Base-by-base conservation (phyloP, 2,888 invertebrate genomes). In the Melieria crassipennis region DNA sequence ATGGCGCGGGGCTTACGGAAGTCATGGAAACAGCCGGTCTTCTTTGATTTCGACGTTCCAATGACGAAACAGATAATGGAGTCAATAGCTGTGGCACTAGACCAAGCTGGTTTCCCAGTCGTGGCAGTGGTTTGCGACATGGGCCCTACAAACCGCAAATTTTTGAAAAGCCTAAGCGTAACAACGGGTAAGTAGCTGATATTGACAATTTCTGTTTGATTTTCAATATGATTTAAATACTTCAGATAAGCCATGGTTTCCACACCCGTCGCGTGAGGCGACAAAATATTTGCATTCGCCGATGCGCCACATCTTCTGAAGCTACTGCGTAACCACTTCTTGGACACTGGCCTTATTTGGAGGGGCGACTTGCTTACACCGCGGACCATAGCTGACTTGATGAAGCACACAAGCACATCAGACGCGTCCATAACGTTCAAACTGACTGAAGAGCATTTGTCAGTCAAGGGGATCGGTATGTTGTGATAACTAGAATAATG, bases 291-390 rank as follows among this genome's bases (percentile, higher is more conserved):
- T 47, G 16, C 60, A 4, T 73, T 74, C 57, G 73, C 74, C 1
- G 70, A 75, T 50, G 62, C 16, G 7, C 65, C 75, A 0, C 73
- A 75, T 48, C 43, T 79, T 4, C 16, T 79, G 0, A 76, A 76
- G 45, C 56, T 75, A 6, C 48, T 79, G 9, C 65, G 77, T 10
- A 75, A 77, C 11, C 73, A 76, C 43, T 78, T 72, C 30, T 48
- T 78, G 9, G 69, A 67, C 42, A 11, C 65, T 1, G 78, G 78
- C 1, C 73, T 77, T 11, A 4, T 71, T 0, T 45, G 74, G 4
- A 50, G 75, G 30, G 69, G 65, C 7, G 60, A 74, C n/a, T 1
- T 64, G 3, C 46, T 75, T n/a, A 70, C 66, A 3, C 1, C 61
- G 0, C 11, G 30, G 6, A 68, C 74, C 0, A 42, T 75, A 0